Base-by-base conservation (phyloP, 1,140 invertebrate genomes). In the Euura saliciscinereae region DNA sequence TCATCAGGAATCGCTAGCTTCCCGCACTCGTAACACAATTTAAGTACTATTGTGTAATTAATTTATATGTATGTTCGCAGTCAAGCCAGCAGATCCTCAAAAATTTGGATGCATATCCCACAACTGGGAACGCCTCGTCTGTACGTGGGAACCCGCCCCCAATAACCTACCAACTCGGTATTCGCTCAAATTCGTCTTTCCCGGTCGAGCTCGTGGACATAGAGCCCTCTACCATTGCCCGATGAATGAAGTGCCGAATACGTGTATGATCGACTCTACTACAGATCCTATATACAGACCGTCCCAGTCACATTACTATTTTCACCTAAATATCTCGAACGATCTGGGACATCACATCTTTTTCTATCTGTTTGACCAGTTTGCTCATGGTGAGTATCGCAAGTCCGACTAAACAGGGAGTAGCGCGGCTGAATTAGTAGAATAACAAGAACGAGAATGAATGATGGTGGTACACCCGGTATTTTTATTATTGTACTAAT, bases 41-140 rank as follows among this genome's bases (percentile, higher is more conserved):
- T n/a, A n/a, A n/a, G 28, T 28, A 28, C 28, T 28, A 28, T 28
- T 28, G 28, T 28, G 28, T 28, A 28, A 28, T 28, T 28, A 59
- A 6, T 59, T 59, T 59, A 59, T 59, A 11, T 59, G 46, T 4
- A 3, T 59, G 3, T 6, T 59, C 76, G 13, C 51, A 59, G 51
- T 59, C 51, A 75, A 78, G 76, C 89, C 90, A n/a, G 74, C 84
- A 72, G 74, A 85, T 75, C 88, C 91, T 2, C 85, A 78, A 6
- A 87, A 91, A 79, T 91, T 92, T 75, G 80, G 80, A 13, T 92
- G 91, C 77, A 82, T 90, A 11, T 90, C 90, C 46, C 81, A 86
- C 59, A 91, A 92, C 80, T 88, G 89, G 82, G 84, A 90, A 65
- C 88, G 86, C 71, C 80, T 92, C 43, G 90, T 88, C 10, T 92